Evolutionary conservation across 1,140 invertebrate species (phyloP).

Genomic region (Sitobion miscanthi): DNA sequence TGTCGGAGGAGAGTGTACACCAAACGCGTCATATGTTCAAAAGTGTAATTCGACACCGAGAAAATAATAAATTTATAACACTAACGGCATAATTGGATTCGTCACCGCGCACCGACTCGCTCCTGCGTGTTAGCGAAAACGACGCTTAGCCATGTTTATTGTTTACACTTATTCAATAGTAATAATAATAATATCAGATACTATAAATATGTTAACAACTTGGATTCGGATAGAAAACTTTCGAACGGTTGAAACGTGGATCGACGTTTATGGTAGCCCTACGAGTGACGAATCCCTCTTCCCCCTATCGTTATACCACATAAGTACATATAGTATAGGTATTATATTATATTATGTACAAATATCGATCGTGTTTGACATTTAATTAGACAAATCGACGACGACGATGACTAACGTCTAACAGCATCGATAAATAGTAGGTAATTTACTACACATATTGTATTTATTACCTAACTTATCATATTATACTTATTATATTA

Average conservation of each 20-base stretch:
- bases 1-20: background rate
- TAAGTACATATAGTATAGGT: background rate
- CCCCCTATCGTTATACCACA: background rate
- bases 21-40: background rate
- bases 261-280: background rate
- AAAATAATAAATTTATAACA: conserved; percentile 29
- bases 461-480: too few relatives aligned
- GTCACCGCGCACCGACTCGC: background rate
- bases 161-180: background rate
- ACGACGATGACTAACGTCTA: background rate
- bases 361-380: background rate
- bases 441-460: too few relatives aligned
- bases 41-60: conserved; percentile 25
- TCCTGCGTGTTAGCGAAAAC: background rate
- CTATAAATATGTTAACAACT: background rate
- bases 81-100: background rate
- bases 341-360: background rate
- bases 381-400: background rate
- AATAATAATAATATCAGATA: background rate
- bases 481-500: background rate
- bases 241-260: background rate
- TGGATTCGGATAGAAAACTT: background rate
- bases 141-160: background rate
- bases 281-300: background rate
- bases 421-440: too few relatives aligned